phyloP scores from a whole-genome alignment of 2,888 invertebrate genomes.

The Erebia aethiops region DNA sequence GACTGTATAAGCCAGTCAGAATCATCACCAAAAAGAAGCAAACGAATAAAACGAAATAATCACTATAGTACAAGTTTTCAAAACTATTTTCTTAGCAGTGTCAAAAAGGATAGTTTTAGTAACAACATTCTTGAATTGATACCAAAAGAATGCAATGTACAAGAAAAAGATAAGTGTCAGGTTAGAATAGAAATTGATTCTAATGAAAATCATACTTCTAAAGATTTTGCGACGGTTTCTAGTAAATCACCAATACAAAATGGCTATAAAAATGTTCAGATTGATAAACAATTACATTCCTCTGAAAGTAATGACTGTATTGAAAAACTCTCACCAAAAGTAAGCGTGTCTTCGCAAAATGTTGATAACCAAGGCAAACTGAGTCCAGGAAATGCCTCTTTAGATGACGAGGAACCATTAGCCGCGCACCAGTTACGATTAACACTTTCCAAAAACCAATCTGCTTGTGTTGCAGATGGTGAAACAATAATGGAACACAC shows the following conservation, averaged over 20 bases:
- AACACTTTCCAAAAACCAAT: conserved; percentile 15
- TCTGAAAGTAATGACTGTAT: background rate
- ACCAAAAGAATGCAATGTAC: background rate
- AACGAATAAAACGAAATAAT: conserved; percentile 7
- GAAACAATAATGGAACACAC: conserved; percentile 25
- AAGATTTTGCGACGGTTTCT: background rate
- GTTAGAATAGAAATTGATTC: background rate
- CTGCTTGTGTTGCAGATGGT: conserved; percentile 22
- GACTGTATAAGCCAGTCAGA: background rate
- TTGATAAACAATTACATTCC: background rate
- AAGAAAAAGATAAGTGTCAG: background rate
- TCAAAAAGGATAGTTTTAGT: conserved; percentile 1
- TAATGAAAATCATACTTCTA: background rate
- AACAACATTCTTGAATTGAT: background rate
- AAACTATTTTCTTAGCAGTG: background rate
- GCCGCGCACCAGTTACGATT: conserved; percentile 12
- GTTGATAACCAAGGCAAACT: background rate
- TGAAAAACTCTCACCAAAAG: background rate
- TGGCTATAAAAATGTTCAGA: background rate
- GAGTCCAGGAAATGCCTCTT: background rate
- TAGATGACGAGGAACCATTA: conserved; percentile 9
- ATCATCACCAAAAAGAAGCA: background rate
- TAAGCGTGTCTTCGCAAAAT: background rate
- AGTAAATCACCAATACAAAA: conserved; percentile 5
- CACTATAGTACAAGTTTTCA: background rate